Conservation (phyloP, 35 echinoderm and acorn worm genomes). For the Apostichopus japonicus region DNA sequence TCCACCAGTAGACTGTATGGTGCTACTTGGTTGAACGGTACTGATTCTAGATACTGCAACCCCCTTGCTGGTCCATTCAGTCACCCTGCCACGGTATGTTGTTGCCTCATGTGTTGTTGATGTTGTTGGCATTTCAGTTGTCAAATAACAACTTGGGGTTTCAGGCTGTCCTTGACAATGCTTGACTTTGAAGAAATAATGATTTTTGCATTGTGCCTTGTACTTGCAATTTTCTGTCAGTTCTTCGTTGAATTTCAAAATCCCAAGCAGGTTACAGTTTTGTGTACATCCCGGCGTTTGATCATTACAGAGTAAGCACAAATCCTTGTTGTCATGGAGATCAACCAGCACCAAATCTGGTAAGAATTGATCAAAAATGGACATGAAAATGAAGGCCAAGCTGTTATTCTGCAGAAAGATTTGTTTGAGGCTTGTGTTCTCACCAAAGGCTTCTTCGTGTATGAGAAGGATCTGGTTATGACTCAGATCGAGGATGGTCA, state of each 20-base stretch:
- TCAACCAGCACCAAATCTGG: neutral
- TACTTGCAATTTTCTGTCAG: neutral
- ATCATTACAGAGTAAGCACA: neutral
- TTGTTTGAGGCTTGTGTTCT: neutral
- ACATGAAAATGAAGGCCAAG: neutral
- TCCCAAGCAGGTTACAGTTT: neutral
- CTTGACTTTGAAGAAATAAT: neutral
- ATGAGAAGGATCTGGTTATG: neutral
- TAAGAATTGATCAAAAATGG: neutral
- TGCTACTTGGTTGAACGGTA: too few relatives aligned
- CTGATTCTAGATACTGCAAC: too few relatives aligned
- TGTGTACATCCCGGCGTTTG: neutral
- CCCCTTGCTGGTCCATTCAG: too few relatives aligned
- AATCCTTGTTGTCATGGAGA: neutral
- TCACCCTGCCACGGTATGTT: too few relatives aligned
- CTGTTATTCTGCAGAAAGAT: neutral
- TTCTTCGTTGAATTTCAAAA: neutral
- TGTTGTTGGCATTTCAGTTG: neutral
- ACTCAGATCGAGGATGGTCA: neutral
- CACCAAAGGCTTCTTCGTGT: neutral
- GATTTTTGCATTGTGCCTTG: conserved; percentile 5
- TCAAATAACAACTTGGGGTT: neutral
- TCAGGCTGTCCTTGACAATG: neutral
- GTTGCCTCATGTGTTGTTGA: neutral
- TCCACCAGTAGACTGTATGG: too few relatives aligned